Base-by-base conservation (phyloP, 2,797 vertebrate genomes). In the Coregonus ussuriensis region DNA sequence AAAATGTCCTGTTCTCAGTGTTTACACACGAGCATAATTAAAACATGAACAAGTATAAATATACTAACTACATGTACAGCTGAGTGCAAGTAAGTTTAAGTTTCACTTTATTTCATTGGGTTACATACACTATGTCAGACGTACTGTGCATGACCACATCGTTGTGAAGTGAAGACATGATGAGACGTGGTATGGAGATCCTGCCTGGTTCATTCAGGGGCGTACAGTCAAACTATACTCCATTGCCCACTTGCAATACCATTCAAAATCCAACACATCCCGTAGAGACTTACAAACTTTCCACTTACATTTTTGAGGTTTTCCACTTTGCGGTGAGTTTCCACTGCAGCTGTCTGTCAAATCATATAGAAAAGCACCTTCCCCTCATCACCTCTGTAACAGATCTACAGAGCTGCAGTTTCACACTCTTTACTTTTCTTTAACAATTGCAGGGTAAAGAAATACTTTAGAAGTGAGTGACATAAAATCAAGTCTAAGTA, bases 21-120 rank as follows among this genome's bases (percentile, higher is more conserved):
- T 76, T 82, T 76, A 37, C 74, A 74, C 7, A 41, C 67, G 25
- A 41, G 69, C 69, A 13, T 68, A 25, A 31, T 35, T 67, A 67
- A 35, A 59, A 21, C n/a, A 59, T 16, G 18, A n/a, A 59, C 54
- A 18, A 11, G 41, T 59, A 56, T 18, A 15, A 56, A 56, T 6
- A 56, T 18, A 56, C 53, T 1, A 56, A 47, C 41, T 47, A 41
- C 59, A 62, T 62, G 62, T 63, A 63, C 62, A 29, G 62, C 62
- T 65, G 35, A 47, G 37, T 70, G 68, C 21, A 37, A 21, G 37
- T 47, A 47, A 9, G 35, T 7, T 18, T 16, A 69, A 7, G 16
- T 69, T 4, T n/a, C 14, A 16, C 67, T 1, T 69, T 33, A 25
- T 65, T 65, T 21, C 0, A 37, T 7, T 18, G 66, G 31, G 33